phyloP scores from a whole-genome alignment of 2,888 invertebrate species.

The Lasius fuliginosus region DNA sequence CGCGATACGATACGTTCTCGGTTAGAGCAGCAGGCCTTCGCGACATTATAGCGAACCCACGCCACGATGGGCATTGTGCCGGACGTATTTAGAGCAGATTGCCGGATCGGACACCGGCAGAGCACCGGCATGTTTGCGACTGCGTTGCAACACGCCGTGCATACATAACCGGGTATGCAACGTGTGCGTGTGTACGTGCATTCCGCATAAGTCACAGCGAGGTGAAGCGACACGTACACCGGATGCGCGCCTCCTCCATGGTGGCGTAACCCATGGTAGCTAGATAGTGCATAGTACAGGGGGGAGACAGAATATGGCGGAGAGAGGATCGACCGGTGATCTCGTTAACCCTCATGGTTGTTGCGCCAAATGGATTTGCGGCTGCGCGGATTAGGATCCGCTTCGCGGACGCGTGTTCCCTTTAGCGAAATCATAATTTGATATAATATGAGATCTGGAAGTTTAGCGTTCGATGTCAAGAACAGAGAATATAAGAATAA shows the following conservation, averaged over 20 bases:
- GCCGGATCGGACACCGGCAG: constrained; percentile 73
- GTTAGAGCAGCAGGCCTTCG: constrained; percentile 15
- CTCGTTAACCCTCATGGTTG: constrained; percentile 79
- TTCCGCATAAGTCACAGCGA: constrained; percentile 47
- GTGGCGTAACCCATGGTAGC: constrained; percentile 13
- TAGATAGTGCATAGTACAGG: constrained; percentile 8
- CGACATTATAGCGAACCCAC: constrained; percentile 27
- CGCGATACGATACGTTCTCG: constrained; percentile 14
- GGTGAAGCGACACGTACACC: constrained; percentile 65
- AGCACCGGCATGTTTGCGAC: constrained; percentile 73
- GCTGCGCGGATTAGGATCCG: constrained; percentile 79
- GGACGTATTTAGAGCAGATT: constrained; percentile 81
- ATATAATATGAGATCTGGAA: not conserved
- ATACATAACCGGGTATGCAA: constrained; percentile 68
- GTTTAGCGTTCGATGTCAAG: not conserved
- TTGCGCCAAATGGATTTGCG: constrained; percentile 81
- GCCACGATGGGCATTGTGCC: constrained; percentile 65
- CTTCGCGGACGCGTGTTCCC: constrained; percentile 19
- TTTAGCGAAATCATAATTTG: not conserved
- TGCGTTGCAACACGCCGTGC: constrained; percentile 70
- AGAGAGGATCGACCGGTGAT: constrained; percentile 78
- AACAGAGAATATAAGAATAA: not conserved
- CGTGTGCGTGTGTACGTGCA: constrained; percentile 52
- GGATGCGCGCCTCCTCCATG: constrained; percentile 60
- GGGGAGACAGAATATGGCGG: constrained; percentile 34